Base-by-base conservation (phyloP, 2,797 vertebrate species). In the Sebastes glaucus region DNA sequence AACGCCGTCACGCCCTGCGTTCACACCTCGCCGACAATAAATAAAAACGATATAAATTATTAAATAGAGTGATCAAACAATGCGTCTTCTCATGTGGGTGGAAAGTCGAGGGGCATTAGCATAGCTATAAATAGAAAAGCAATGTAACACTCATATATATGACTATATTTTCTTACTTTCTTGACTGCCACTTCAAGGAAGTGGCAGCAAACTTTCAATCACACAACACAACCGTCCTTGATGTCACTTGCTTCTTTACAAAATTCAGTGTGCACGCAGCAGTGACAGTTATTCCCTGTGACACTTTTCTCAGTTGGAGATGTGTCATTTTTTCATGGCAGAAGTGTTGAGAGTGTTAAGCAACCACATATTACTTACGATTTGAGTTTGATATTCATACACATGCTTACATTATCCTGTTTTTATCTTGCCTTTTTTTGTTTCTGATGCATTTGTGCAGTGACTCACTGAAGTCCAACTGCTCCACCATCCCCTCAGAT, bases 391-490 rank as follows among this genome's bases (percentile, higher is more conserved):
- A 22, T 38, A 35, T 49, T 35, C n/a, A 46, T 71, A 30, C 53
- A 32, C 3, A 4, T 25, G n/a, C 16, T 60, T 13, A 30, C 53
- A 25, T 16, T 16, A 10, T 56, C 65, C 11, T 72, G 42, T 66
- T 22, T 59, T 49, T 65, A 1, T 52, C 33, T 72, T 55, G 32
- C 23, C 33, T 67, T 46, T 67, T 38, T 20, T 73, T 67, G 67
- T 74, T 69, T 63, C 49, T 13, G 55, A 60, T 55, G 72, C 57
- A 30, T 82, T 80, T 78, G 59, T 23, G 57, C 7, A n/a, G 20
- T 76, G 81, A 82, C 33, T 90, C 77, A 74, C 64, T 3, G 25
- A 35, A 57, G 46, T 76, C 49, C 65, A 79, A 67, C 61, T 57
- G 60, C 72, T 83, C 11, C 66, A 60, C 64, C 32, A 60, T 82